A percentile compares a stretch with the other conserved stretches of the same genome.
These are phyloP conservation scores for Andinoacara biseriatus DNA, from an alignment of 2,113 vertebrate species.

Conservation along the genomic window DNA sequence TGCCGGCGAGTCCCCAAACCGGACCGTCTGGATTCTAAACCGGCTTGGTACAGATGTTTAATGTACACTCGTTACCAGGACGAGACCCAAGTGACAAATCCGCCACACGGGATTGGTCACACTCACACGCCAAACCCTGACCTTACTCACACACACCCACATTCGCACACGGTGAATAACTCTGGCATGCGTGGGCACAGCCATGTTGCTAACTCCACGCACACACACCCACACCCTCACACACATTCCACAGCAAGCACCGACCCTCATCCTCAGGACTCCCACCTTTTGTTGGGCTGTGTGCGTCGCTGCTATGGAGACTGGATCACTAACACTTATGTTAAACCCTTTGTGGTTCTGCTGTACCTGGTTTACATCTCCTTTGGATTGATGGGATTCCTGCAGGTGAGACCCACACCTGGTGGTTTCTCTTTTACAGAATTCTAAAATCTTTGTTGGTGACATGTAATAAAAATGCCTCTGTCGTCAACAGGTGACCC, in stretches of 20 bases:
- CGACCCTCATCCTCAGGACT: constrained; percentile 90
- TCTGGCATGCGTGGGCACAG: not conserved
- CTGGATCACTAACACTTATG: constrained; percentile 99
- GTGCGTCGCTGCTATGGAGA: constrained; percentile 97
- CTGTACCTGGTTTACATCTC: constrained; percentile 99
- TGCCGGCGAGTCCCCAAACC: constrained; percentile 96
- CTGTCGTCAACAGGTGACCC: constrained; percentile 90
- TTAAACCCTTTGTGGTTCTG: constrained; percentile 99
- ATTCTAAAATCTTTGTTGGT: not conserved
- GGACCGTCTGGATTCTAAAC: constrained; percentile 92
- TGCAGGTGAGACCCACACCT: constrained; percentile 87
- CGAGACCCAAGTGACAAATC: constrained; percentile 71
- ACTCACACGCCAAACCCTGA: constrained; percentile 9
- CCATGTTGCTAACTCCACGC: constrained; percentile 51
- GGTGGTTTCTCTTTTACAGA: not conserved
- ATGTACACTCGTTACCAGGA: constrained; percentile 96
- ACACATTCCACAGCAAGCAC: constrained; percentile 54
- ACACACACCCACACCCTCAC: not conserved
- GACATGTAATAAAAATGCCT: not conserved
- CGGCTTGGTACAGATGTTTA: constrained; percentile 96
- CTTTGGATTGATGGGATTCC: constrained; percentile 99
- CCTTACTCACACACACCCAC: constrained; percentile 33
- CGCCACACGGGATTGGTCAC: constrained; percentile 24
- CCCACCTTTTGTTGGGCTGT: constrained; percentile 95
- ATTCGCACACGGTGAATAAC: constrained; percentile 30